A percentile compares a stretch with the other conserved stretches of the same genome.
These are phyloP conservation scores for Zosterops borbonicus DNA, from an alignment of 2,113 vertebrate species.

Conservation along the genomic window DNA sequence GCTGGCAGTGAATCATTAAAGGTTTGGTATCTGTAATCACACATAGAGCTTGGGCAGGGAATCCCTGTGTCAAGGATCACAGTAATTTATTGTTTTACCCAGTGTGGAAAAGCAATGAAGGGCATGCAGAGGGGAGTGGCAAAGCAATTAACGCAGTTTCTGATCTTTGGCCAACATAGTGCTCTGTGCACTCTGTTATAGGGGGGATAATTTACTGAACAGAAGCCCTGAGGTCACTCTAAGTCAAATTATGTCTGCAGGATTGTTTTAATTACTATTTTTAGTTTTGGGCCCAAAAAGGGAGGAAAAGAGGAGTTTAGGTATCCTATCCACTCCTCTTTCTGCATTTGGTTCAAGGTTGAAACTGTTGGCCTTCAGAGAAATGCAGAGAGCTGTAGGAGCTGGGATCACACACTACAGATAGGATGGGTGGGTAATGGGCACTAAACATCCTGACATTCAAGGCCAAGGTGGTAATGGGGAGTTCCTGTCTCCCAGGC, in stretches of 20 bases:
- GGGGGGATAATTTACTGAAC: not conserved
- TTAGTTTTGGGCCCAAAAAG: not conserved
- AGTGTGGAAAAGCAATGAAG: not conserved
- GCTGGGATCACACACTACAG: not conserved
- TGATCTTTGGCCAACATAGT: constrained; percentile 10
- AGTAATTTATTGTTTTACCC: not conserved
- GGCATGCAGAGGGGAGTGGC: not conserved
- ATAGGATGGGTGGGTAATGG: not conserved
- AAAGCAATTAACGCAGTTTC: not conserved
- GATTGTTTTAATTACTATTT: not conserved
- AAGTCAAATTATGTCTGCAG: not conserved
- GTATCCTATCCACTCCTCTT: not conserved
- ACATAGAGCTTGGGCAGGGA: not conserved
- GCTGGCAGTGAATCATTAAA: not conserved
- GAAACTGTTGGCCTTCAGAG: not conserved
- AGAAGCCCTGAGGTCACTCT: not conserved
- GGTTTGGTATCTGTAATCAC: not conserved
- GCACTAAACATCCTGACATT: not conserved
- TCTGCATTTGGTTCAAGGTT: not conserved
- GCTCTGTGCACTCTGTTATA: not conserved
- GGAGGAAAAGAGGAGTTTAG: not conserved
- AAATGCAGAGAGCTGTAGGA: not conserved
- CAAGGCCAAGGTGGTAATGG: not conserved
- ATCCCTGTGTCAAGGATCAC: not conserved
- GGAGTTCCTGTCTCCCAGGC: constrained; percentile 33